Percentiles rank a stretch among this genome's conserved stretches.
phyloP scores from a whole-genome alignment of 2,888 invertebrate genomes.

The Vannuccia rotundouncinata region DNA sequence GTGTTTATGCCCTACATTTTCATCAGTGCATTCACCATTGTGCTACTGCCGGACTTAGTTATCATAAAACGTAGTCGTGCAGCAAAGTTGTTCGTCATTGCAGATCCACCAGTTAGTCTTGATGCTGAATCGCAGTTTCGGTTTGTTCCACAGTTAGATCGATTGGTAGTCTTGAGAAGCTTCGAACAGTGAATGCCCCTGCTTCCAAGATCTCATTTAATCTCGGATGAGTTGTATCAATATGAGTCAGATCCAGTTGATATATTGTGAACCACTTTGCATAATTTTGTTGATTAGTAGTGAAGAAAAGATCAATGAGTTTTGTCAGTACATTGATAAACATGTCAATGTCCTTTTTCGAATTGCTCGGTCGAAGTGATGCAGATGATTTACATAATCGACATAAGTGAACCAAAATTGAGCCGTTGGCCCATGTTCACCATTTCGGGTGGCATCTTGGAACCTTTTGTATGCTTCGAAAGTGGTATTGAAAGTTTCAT shows the following conservation, averaged over 20 bases:
- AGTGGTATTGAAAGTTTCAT: background rate
- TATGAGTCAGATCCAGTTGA: too few species aligned
- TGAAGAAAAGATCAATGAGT: constrained; percentile 41
- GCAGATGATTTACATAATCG: constrained; percentile 34
- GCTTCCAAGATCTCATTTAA: too few species aligned
- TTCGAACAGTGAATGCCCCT: too few species aligned
- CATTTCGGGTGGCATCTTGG: constrained; percentile 37
- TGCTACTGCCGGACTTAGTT: constrained; percentile 31
- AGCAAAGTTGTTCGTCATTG: constrained; percentile 37
- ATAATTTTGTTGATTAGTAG: constrained; percentile 41
- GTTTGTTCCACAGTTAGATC: constrained; percentile 41
- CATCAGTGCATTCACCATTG: background rate
- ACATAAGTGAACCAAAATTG: constrained; percentile 42
- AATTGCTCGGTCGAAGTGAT: background rate
- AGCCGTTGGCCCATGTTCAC: constrained; percentile 41
- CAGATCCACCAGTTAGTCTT: constrained; percentile 38
- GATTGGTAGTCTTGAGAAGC: too few species aligned
- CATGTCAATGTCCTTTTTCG: constrained; percentile 41
- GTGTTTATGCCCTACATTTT: constrained; percentile 34
- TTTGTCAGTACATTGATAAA: constrained; percentile 39
- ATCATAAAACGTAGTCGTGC: constrained; percentile 34
- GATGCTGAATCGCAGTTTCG: constrained; percentile 41
- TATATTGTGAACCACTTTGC: constrained; percentile 42
- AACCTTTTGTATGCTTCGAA: constrained; percentile 29
- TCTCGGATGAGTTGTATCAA: too few species aligned